Evolutionary conservation across 2,888 invertebrate species (phyloP).

Genomic region (Julus scanicus): DNA sequence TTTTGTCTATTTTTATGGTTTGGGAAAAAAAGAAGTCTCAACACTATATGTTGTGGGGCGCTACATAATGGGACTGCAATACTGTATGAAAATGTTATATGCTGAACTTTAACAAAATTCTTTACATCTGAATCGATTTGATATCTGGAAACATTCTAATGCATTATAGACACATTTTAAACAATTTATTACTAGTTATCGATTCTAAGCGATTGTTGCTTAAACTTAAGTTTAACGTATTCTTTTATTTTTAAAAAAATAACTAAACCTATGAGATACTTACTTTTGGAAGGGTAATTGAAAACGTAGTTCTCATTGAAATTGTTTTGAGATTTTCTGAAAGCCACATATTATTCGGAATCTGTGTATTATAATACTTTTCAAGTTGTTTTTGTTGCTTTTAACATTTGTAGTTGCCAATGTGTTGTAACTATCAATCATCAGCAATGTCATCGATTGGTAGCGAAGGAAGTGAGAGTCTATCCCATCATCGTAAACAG

Average conservation of each 20-base stretch:
- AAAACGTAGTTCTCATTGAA: background rate
- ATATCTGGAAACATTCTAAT: too few species aligned
- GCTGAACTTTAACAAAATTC: too few species aligned
- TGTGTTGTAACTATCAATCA: background rate
- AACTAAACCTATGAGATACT: background rate
- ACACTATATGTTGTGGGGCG: background rate
- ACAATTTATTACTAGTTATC: background rate
- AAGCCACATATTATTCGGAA: background rate
- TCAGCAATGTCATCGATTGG: background rate
- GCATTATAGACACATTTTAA: background rate
- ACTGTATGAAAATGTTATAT: background rate
- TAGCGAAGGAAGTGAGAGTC: background rate
- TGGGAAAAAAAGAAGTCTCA: background rate
- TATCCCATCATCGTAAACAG: background rate
- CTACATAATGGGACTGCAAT: background rate
- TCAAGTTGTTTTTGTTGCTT: background rate
- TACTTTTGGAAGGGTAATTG: background rate
- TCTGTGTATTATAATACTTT: background rate
- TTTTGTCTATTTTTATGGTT: conserved; percentile 31
- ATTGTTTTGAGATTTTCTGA: background rate
- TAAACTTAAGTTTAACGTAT: background rate
- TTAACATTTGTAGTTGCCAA: background rate
- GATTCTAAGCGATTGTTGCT: background rate
- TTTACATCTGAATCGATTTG: too few species aligned
- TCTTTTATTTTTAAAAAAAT: background rate